Base-by-base conservation (phyloP, 1,140 invertebrate species). In the Microplitis mediator region DNA sequence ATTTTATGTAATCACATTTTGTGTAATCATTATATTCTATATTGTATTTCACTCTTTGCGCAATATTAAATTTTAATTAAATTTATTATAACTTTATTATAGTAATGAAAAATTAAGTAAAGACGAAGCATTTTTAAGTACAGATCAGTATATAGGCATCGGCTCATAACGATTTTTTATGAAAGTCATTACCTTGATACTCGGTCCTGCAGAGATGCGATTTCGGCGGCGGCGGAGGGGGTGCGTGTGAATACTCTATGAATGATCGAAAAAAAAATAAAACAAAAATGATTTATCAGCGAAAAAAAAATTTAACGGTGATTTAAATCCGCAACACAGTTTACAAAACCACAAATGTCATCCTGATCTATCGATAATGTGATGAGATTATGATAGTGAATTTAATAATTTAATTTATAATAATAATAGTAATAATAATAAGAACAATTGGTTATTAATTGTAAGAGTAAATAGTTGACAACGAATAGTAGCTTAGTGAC, bases 221-320 rank as follows among this genome's bases (percentile, higher is more conserved):
- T 85, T 91, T 90, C 78, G 89, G 90, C 63, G 91, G 90, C 77
- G 91, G 91, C 80, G 89, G 65, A 67, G 65, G 89, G 71, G 91
- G 91, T 79, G 89, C 89, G 80, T 89, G 89, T 84, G 90, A 89
- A 83, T 89, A 89, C 83, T 91, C 91, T 92, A 91, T 78, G 81
- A 77, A 70, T 62, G 56, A 74, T 51, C 51, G 45, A 68, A 60
- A 45, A 14, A 61, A 62, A 61, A 60, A 34, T 64, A 34, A 71
- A 71, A 23, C 50, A 64, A 36, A 64, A 52, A 71, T 45, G 13
- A 71, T 58, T 6, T 23, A 9, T 16, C 56, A 23, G 16, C 9
- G 16, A 54, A 23, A 23, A 23, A 23, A 23, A 6, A 3, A 6
- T 54, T 23, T 31, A 58, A 58, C 4, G 4, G 8, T 31, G 8